Percentiles rank a stretch among this genome's conserved stretches.
Evolutionary conservation across 2,888 invertebrate species (phyloP).

Genomic region (Erebia epiphron): DNA sequence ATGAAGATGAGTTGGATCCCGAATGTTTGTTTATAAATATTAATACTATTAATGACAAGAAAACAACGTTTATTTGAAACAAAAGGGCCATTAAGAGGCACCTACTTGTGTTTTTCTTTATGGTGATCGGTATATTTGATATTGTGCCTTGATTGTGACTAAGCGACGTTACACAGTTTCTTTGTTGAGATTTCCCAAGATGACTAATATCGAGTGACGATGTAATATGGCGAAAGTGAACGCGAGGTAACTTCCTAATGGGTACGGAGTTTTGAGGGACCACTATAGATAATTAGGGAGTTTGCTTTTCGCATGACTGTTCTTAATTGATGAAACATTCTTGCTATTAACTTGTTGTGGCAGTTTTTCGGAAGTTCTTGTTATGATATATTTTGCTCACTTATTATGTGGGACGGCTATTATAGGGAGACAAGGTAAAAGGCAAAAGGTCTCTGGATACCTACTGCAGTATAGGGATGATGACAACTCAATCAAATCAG

Average conservation of each 20-base stretch:
- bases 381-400: constrained; percentile 17
- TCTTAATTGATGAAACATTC: constrained; percentile 69
- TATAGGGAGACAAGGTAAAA: neutral
- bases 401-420: constrained; percentile 5
- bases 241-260: constrained; percentile 66
- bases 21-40: neutral
- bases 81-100: constrained; percentile 30
- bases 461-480: too few species aligned
- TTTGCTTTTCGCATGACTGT: constrained; percentile 61
- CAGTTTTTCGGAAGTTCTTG: constrained; percentile 31
- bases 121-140: constrained; percentile 17
- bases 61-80: constrained; percentile 26
- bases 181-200: constrained; percentile 63
- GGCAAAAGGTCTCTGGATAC: neutral
- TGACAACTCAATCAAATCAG: too few species aligned
- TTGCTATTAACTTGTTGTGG: constrained; percentile 48
- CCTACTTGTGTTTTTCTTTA: constrained; percentile 30
- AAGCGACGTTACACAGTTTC: constrained; percentile 47
- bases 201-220: constrained; percentile 72
- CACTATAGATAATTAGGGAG: constrained; percentile 72
- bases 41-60: constrained; percentile 14
- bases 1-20: neutral
- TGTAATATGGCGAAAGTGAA: constrained; percentile 37
- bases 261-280: constrained; percentile 69
- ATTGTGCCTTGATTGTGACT: constrained; percentile 29